phyloP scores from a whole-genome alignment of 2,113 vertebrate species.

The Porphyrio hochstetteri region DNA sequence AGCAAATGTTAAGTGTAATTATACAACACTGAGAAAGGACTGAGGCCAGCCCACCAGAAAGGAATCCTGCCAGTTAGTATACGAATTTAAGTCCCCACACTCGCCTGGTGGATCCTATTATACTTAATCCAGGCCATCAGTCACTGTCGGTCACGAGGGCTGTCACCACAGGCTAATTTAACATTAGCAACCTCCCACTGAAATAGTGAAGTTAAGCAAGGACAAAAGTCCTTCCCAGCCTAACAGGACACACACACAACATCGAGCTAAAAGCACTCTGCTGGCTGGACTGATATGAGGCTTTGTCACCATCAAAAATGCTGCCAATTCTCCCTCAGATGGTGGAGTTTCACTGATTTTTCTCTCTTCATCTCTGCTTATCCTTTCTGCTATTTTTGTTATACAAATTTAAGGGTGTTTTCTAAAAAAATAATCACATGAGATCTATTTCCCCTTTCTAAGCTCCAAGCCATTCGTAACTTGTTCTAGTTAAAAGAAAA shows the following conservation, averaged over 20 bases:
- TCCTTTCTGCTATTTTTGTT: not conserved
- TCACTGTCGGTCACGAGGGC: slow-evolving; percentile 12
- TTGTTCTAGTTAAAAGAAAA: not conserved
- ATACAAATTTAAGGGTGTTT: not conserved
- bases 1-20: slow-evolving; percentile 9
- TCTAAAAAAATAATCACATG: not conserved
- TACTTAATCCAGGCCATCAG: slow-evolving; percentile 35
- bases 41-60: not conserved
- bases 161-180: not conserved
- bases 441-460: not conserved
- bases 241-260: not conserved
- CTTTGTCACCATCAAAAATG: not conserved
- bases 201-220: not conserved
- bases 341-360: not conserved
- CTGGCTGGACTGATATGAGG: rapidly evolving
- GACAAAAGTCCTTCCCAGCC: not conserved
- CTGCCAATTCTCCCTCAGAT: not conserved
- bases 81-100: slow-evolving; percentile 1
- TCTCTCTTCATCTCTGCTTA: not conserved
- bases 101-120: slow-evolving; percentile 37
- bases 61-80: slow-evolving; percentile 2
- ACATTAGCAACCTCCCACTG: not conserved
- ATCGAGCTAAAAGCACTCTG: not conserved
- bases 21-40: not conserved
- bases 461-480: not conserved